Evolutionary conservation across 2,113 vertebrate genomes (phyloP).

Genomic region (Heptranchias perlo): DNA sequence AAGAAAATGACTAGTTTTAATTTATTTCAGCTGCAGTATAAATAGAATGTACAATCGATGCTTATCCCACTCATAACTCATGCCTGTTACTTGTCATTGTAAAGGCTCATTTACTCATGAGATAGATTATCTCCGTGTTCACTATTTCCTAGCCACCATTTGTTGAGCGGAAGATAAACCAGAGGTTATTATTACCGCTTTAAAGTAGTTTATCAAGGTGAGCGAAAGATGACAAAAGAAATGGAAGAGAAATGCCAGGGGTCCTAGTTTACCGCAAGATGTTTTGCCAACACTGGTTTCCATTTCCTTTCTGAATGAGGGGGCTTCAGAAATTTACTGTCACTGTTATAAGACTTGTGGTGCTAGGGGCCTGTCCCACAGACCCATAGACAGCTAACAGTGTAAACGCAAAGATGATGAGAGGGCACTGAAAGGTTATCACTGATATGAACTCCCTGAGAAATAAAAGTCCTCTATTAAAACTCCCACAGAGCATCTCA

Average conservation of each 20-base stretch:
- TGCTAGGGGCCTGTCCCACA: constrained; percentile 11
- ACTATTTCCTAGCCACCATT: neutral
- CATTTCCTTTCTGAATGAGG: neutral
- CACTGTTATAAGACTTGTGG: neutral
- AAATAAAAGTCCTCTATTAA: neutral
- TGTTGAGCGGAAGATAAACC: neutral
- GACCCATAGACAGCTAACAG: neutral
- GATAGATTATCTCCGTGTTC: neutral
- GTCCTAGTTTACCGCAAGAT: neutral
- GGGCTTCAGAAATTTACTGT: neutral
- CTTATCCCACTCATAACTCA: neutral
- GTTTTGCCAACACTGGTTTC: constrained; percentile 22
- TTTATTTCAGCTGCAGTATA: neutral
- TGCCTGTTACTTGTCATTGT: neutral
- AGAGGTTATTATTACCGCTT: neutral
- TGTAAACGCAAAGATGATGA: neutral
- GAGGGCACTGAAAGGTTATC: constrained; percentile 31
- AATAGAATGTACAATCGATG: neutral
- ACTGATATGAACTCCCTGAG: neutral
- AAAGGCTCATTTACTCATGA: neutral
- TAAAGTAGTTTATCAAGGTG: neutral
- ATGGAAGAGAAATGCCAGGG: neutral
- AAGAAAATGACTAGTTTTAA: neutral
- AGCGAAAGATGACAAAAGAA: neutral
- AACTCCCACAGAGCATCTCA: neutral